Evolutionary conservation across 2,888 invertebrate species (phyloP).

Genomic region (Lasius platythorax): DNA sequence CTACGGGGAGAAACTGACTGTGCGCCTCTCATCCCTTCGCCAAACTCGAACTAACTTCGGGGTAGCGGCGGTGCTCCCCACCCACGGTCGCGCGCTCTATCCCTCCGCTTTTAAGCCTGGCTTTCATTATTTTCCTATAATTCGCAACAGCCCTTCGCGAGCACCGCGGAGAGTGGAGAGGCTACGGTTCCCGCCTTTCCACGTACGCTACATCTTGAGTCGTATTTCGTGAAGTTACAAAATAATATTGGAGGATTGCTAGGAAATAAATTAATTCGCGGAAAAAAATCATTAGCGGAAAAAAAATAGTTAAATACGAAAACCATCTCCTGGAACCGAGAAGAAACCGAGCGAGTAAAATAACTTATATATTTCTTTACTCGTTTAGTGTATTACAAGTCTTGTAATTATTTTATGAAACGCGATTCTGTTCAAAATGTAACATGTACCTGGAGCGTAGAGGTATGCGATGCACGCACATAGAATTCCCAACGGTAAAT

Average conservation of each 20-base stretch:
- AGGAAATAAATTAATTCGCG: neutral
- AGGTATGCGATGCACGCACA: constrained; percentile 88
- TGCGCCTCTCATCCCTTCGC: constrained; percentile 82
- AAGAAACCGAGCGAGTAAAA: neutral
- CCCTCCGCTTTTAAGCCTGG: constrained; percentile 81
- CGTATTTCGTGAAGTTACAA: constrained; percentile 4
- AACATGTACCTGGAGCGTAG: constrained; percentile 87
- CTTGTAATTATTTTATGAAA: neutral
- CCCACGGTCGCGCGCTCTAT: constrained; percentile 50
- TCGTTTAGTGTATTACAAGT: neutral
- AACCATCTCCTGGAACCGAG: neutral
- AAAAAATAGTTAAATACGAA: neutral
- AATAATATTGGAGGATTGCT: neutral
- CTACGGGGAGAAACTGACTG: constrained; percentile 77
- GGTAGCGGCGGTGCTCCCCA: constrained; percentile 58
- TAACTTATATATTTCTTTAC: neutral
- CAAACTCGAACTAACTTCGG: constrained; percentile 82
- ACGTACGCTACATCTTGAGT: constrained; percentile 26
- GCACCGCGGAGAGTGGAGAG: constrained; percentile 48
- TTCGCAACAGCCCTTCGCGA: constrained; percentile 80
- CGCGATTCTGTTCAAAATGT: neutral
- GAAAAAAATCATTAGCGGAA: neutral
- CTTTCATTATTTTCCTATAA: constrained; percentile 85
- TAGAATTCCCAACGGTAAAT: constrained; percentile 89
- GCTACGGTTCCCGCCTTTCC: constrained; percentile 61